Conservation (phyloP, 2,113 vertebrate genomes). For the Clarias gariepinus region DNA sequence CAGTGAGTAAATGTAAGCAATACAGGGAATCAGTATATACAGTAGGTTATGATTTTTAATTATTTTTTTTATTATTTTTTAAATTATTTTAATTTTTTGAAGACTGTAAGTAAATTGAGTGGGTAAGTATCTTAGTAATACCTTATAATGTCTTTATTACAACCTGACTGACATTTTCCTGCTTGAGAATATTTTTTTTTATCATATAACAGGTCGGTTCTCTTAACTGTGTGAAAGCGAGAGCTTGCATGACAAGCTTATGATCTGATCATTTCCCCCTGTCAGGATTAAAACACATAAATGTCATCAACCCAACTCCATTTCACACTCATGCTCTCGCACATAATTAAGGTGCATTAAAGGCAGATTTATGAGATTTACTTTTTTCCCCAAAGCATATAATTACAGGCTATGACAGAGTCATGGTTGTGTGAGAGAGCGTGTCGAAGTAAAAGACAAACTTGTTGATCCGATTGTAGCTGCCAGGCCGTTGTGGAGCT, state of each 20-base stretch:
- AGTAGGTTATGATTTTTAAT: neutral
- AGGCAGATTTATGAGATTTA: conserved; percentile 53
- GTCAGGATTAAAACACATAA: conserved; percentile 43
- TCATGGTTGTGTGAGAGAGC: conserved; percentile 60
- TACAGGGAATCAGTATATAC: too few species aligned
- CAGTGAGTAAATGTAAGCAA: neutral
- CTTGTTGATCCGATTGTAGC: conserved; percentile 66
- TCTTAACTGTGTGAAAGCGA: neutral
- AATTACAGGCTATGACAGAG: conserved; percentile 67
- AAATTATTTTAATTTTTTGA: too few species aligned
- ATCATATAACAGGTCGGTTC: neutral
- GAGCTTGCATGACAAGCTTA: conserved; percentile 29
- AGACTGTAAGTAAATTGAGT: neutral
- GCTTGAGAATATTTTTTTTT: neutral
- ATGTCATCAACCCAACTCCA: conserved; percentile 47
- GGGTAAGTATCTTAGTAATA: neutral
- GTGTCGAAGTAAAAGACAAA: conserved; percentile 61
- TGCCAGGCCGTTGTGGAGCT: conserved; percentile 65
- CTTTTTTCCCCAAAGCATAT: conserved; percentile 53
- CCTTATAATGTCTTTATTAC: neutral
- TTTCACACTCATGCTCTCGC: conserved; percentile 53
- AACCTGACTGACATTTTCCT: neutral
- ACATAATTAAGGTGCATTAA: conserved; percentile 66
- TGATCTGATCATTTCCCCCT: conserved; percentile 41
- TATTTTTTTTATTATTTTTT: too few species aligned